Conservation (phyloP, 2,888 invertebrate species). For the Ametastegia equiseti region DNA sequence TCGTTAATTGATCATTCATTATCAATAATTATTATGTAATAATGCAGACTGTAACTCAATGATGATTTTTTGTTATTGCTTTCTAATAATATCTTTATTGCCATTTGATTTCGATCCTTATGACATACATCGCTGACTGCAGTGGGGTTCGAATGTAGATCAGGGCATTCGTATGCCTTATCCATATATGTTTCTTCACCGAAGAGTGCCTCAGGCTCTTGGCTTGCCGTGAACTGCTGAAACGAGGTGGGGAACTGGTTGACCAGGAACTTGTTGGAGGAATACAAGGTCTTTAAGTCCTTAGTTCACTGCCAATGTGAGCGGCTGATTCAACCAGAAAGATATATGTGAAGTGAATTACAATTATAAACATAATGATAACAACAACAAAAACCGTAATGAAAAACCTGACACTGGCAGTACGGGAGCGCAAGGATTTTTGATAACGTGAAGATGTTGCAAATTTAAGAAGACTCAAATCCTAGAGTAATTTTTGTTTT, state of each 20-base stretch:
- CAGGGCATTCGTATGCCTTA: conserved; percentile 30
- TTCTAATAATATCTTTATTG: not conserved
- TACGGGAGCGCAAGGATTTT: not conserved
- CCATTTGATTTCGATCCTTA: conserved; percentile 4
- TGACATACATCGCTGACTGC: conserved; percentile 13
- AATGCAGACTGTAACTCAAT: not conserved
- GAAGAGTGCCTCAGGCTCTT: conserved; percentile 13
- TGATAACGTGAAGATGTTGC: not conserved
- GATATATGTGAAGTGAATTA: not conserved
- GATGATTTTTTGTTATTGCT: not conserved
- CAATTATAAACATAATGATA: not conserved
- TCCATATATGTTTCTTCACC: conserved; percentile 3
- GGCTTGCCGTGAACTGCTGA: conserved; percentile 22
- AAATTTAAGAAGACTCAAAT: not conserved
- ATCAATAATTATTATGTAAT: not conserved
- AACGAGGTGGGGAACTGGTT: conserved; percentile 42
- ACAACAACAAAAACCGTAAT: not conserved
- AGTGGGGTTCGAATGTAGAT: conserved; percentile 31
- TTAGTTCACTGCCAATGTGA: conserved; percentile 32
- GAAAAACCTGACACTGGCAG: not conserved
- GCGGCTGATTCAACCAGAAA: not conserved
- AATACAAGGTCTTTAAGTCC: conserved; percentile 26
- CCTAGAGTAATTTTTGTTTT: not conserved
- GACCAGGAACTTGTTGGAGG: conserved; percentile 25
- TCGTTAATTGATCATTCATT: not conserved